Evolutionary conservation across 2,113 vertebrate genomes (phyloP).

Genomic region (Melospiza georgiana): DNA sequence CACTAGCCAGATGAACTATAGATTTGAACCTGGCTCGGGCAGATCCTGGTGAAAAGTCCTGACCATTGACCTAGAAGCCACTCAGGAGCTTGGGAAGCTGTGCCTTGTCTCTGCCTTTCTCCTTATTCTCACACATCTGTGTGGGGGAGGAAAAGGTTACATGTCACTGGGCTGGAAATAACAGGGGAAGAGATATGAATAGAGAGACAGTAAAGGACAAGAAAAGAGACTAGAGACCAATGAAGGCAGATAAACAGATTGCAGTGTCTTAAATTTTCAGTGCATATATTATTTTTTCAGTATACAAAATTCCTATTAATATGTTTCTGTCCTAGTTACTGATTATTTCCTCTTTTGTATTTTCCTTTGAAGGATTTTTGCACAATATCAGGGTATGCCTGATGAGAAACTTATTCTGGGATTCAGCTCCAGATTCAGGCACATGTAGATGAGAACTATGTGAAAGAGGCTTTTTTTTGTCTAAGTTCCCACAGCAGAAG

Average conservation of each 20-base stretch:
- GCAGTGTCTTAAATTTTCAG: neutral
- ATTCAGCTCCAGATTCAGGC: neutral
- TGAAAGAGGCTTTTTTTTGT: neutral
- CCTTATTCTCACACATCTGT: neutral
- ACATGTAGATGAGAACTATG: neutral
- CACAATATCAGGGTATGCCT: neutral
- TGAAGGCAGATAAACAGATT: neutral
- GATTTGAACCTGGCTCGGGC: neutral
- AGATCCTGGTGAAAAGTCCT: neutral
- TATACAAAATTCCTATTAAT: neutral
- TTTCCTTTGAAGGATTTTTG: neutral
- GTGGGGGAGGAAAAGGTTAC: neutral
- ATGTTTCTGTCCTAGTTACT: neutral
- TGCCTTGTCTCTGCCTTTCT: neutral
- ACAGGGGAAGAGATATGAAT: neutral
- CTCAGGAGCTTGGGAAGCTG: neutral
- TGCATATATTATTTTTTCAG: neutral
- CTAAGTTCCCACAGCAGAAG: neutral
- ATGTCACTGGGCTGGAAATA: neutral
- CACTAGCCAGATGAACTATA: neutral
- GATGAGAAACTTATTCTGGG: neutral
- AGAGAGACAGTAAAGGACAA: neutral
- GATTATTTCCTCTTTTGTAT: neutral
- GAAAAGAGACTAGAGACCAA: neutral
- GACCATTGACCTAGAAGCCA: fast-evolving